These are phyloP conservation scores for Thunnus albacares DNA, from an alignment of 2,797 vertebrate species.

Conservation along the genomic window DNA sequence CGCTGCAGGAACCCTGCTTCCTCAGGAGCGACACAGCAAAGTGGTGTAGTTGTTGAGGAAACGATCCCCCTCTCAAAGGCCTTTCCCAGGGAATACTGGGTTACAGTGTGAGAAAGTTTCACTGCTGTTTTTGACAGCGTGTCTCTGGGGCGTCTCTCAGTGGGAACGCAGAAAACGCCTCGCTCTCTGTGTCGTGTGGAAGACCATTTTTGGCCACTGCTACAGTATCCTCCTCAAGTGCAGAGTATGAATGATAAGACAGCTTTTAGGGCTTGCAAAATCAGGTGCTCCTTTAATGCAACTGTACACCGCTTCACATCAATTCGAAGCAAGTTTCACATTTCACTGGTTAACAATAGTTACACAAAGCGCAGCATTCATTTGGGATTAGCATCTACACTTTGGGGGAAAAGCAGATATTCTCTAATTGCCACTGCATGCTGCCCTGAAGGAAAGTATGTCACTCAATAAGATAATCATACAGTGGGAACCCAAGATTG, in stretches of 20 bases:
- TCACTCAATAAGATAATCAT: conserved; percentile 76
- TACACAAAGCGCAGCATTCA: conserved; percentile 71
- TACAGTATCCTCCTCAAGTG: background rate
- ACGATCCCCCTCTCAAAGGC: conserved; percentile 76
- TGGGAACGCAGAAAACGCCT: conserved; percentile 56
- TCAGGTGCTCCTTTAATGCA: conserved; percentile 57
- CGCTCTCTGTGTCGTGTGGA: conserved; percentile 45
- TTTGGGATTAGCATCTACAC: conserved; percentile 53
- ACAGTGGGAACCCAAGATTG: conserved; percentile 60
- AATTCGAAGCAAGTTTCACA: conserved; percentile 55
- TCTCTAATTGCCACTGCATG: conserved; percentile 61
- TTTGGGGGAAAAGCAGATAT: conserved; percentile 65
- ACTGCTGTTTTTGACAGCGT: conserved; percentile 72
- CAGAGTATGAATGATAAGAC: background rate
- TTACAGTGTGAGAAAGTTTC: conserved; percentile 87
- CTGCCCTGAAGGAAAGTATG: conserved; percentile 68
- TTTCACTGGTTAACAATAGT: conserved; percentile 71
- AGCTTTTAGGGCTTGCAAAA: background rate
- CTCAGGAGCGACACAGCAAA: conserved; percentile 69
- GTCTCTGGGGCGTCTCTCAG: conserved; percentile 67
- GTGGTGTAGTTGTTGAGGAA: conserved; percentile 83
- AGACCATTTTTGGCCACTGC: background rate
- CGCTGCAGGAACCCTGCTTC: conserved; percentile 68
- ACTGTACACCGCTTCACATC: conserved; percentile 50
- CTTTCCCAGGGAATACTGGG: conserved; percentile 85